Percentiles rank a stretch among this genome's conserved stretches.
phyloP scores from a whole-genome alignment of 2,888 invertebrate species.

The Deilephila elpenor region DNA sequence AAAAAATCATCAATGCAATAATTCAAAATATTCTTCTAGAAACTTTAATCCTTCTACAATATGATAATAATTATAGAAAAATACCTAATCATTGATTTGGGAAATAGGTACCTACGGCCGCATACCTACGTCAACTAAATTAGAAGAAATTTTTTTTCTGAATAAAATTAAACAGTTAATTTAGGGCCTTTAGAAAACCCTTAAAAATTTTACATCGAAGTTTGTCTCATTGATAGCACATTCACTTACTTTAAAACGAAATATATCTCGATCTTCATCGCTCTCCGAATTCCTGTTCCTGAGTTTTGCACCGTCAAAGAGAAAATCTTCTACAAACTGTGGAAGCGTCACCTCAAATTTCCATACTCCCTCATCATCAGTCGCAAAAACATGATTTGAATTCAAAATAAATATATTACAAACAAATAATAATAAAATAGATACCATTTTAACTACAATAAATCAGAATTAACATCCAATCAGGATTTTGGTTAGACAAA shows the following conservation, averaged over 20 bases:
- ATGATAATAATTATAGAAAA: neutral
- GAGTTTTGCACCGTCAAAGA: neutral
- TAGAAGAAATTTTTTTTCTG: too few relatives aligned
- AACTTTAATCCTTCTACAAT: neutral
- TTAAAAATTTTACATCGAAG: too few relatives aligned
- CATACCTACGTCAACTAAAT: too few relatives aligned
- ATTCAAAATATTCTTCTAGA: too few relatives aligned
- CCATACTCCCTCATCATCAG: neutral
- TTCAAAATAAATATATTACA: neutral
- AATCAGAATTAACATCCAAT: too few relatives aligned
- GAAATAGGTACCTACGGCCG: too few relatives aligned
- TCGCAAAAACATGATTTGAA: neutral
- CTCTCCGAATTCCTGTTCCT: neutral
- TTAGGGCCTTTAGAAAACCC: too few relatives aligned
- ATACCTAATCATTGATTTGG: neutral
- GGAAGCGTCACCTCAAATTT: neutral
- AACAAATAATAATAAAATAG: neutral
- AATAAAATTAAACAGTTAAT: too few relatives aligned
- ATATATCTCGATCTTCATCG: neutral
- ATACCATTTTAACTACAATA: neutral
- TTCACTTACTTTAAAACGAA: constrained; percentile 11
- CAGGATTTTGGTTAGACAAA: too few relatives aligned
- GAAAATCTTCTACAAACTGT: neutral
- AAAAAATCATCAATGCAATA: too few relatives aligned
- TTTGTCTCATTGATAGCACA: too few relatives aligned